phyloP scores from a whole-genome alignment of 2,113 vertebrate genomes.

The Corythornis vintsioides region DNA sequence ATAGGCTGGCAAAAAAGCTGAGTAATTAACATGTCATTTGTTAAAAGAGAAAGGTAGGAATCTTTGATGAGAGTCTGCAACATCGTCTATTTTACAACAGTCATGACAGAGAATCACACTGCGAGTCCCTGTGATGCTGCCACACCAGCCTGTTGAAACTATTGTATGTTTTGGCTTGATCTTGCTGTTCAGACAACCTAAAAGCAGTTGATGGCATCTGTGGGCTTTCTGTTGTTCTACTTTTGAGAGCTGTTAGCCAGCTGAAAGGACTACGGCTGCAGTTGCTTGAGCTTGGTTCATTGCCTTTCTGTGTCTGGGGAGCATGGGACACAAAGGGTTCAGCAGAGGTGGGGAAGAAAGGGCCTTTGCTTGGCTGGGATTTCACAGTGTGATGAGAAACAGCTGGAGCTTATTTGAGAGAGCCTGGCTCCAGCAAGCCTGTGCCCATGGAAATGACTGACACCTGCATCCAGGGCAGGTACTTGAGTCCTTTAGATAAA shows the following conservation, averaged over 20 bases:
- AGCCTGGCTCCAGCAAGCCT: background rate
- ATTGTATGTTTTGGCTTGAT: background rate
- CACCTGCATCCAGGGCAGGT: constrained; percentile 22
- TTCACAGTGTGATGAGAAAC: constrained; percentile 40
- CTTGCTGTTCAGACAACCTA: constrained; percentile 3
- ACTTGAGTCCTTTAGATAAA: constrained; percentile 5
- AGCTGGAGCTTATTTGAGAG: constrained; percentile 30
- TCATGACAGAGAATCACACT: background rate
- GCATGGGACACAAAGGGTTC: constrained; percentile 1
- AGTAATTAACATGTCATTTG: background rate
- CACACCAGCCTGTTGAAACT: background rate
- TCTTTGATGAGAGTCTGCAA: background rate
- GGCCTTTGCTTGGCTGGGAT: constrained; percentile 31
- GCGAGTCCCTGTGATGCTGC: background rate
- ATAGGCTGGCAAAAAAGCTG: background rate
- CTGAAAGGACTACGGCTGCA: background rate
- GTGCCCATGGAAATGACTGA: constrained; percentile 17
- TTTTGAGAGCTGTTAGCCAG: background rate
- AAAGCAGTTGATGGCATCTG: background rate
- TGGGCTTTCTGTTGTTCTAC: constrained; percentile 14
- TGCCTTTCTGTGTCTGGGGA: background rate
- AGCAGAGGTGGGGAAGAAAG: background rate
- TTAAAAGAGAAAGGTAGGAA: background rate
- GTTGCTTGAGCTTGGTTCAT: background rate
- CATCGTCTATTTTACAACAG: background rate